These are phyloP conservation scores for Tadarida brasiliensis DNA, from an alignment of 2,797 vertebrate genomes.

Conservation along the genomic window DNA sequence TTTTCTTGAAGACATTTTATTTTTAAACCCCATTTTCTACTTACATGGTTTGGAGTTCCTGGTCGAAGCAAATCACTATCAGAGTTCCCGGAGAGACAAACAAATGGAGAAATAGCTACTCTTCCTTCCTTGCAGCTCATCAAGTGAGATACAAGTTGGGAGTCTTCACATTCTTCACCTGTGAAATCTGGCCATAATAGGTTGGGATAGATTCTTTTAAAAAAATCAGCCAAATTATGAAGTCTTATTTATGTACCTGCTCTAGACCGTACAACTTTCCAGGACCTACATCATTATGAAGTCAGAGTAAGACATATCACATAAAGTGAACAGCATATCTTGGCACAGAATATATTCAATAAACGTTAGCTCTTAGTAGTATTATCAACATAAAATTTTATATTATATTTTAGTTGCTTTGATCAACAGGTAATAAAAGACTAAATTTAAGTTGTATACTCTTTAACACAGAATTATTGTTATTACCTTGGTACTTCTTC, in stretches of 20 bases:
- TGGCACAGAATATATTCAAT: neutral
- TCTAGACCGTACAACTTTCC: neutral
- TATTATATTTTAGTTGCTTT: neutral
- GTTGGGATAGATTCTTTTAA: neutral
- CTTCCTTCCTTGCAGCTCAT: constrained; percentile 78
- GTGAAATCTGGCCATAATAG: constrained; percentile 76
- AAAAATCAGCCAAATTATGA: neutral
- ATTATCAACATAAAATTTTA: neutral
- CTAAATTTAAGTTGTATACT: neutral
- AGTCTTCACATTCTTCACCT: constrained; percentile 75
- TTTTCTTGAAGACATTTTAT: neutral
- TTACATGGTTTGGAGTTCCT: constrained; percentile 72
- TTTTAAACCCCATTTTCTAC: neutral
- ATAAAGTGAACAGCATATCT: neutral
- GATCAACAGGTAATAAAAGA: neutral
- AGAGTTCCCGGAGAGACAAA: constrained; percentile 83
- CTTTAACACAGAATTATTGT: neutral
- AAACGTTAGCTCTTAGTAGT: neutral
- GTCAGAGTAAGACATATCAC: neutral
- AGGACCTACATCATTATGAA: neutral
- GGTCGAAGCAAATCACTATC: constrained; percentile 72
- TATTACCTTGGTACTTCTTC: neutral
- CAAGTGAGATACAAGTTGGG: constrained; percentile 78
- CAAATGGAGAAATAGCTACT: constrained; percentile 81
- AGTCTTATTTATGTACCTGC: neutral